These are phyloP conservation scores for Protonibea diacanthus DNA, from an alignment of 2,797 vertebrate species.

Conservation along the genomic window DNA sequence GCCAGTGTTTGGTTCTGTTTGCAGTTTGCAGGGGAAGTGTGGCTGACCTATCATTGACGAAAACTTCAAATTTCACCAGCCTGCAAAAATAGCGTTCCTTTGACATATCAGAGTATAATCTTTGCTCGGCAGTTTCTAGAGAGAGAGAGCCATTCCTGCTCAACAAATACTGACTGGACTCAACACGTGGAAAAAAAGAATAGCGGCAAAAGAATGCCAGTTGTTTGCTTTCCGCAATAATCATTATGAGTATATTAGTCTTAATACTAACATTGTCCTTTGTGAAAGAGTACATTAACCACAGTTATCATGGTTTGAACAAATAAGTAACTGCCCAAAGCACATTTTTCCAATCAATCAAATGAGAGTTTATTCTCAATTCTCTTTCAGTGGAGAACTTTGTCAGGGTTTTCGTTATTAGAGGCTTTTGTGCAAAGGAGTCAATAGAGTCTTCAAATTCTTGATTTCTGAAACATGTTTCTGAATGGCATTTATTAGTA, in stretches of 20 bases:
- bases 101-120: not conserved
- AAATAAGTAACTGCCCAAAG: slow-evolving; percentile 1
- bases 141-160: not conserved
- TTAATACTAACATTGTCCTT: slow-evolving; percentile 2
- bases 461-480: not conserved
- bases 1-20: too few relatives aligned
- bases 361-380: not conserved
- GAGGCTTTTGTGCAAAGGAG: not conserved
- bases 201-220: slow-evolving; percentile 7
- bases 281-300: not conserved
- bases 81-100: not conserved
- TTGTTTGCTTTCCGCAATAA: slow-evolving; percentile 26
- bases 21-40: too few relatives aligned
- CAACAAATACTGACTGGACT: slow-evolving; percentile 22
- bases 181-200: not conserved
- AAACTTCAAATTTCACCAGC: not conserved
- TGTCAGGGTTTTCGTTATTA: not conserved
- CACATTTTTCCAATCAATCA: not conserved
- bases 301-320: not conserved
- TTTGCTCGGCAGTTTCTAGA: slow-evolving; percentile 14
- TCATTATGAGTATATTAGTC: not conserved
- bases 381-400: not conserved
- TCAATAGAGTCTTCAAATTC: slow-evolving; percentile 11
- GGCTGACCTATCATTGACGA: too few relatives aligned
- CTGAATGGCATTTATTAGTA: not conserved